These are phyloP conservation scores for Eclectus roratus DNA, from an alignment of 2,113 vertebrate genomes.

Conservation along the genomic window DNA sequence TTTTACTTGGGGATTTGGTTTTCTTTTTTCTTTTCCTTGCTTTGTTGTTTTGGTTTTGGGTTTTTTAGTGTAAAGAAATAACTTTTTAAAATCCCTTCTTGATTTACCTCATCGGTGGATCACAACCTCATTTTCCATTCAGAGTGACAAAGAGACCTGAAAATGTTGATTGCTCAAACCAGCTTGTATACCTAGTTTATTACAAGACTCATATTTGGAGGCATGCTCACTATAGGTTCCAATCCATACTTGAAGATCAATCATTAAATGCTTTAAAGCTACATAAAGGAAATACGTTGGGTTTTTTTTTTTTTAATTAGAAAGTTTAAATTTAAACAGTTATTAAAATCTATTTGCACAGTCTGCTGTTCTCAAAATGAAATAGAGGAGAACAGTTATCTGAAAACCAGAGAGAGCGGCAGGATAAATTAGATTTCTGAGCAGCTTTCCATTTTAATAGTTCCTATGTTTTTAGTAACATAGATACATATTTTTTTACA, in stretches of 20 bases:
- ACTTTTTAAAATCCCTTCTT: not conserved
- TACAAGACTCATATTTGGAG: not conserved
- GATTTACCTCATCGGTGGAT: not conserved
- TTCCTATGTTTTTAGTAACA: constrained; percentile 31
- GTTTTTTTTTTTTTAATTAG: not conserved
- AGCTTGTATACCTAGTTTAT: not conserved
- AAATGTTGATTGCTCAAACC: not conserved
- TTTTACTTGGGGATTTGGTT: not conserved
- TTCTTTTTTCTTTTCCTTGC: no score
- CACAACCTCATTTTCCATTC: not conserved
- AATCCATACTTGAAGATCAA: not conserved
- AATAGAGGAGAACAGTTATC: constrained; percentile 2
- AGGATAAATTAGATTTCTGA: constrained; percentile 46
- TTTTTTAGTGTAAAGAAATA: not conserved
- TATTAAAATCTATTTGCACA: constrained; percentile 17
- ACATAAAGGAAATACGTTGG: not conserved
- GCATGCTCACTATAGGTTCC: not conserved
- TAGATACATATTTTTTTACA: not conserved
- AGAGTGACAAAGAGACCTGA: not conserved
- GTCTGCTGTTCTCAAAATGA: not conserved
- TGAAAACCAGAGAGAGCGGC: not conserved
- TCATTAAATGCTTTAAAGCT: not conserved
- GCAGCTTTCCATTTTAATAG: not conserved
- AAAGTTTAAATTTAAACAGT: constrained; percentile 23
- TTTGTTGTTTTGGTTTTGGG: not conserved